These are phyloP conservation scores for Azorinus chamasolen DNA, from an alignment of 2,888 invertebrate species.

Conservation along the genomic window DNA sequence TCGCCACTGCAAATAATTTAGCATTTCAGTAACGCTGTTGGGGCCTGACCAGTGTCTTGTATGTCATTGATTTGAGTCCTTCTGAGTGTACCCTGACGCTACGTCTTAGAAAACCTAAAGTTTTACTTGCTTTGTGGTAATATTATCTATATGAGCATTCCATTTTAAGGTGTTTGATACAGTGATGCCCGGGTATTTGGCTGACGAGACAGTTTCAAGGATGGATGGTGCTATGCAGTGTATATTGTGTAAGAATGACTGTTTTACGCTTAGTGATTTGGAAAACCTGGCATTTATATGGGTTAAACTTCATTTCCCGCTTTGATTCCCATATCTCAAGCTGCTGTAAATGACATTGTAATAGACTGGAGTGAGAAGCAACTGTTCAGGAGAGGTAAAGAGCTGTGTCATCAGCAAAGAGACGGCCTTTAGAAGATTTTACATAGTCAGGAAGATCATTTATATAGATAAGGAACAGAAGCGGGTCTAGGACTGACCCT, in stretches of 20 bases:
- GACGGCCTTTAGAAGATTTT: conserved; percentile 1
- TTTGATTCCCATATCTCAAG: conserved; percentile 25
- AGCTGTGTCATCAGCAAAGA: conserved; percentile 22
- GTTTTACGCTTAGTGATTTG: conserved; percentile 11
- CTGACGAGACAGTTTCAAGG: conserved; percentile 5
- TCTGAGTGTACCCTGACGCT: conserved; percentile 4
- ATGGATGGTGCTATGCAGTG: conserved; percentile 4
- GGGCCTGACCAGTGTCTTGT: no score
- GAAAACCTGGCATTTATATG: conserved; percentile 20
- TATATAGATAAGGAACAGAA: conserved; percentile 23
- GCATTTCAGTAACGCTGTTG: no score
- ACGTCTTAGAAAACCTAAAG: conserved; percentile 2
- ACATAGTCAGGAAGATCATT: conserved; percentile 18
- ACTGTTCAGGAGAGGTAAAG: conserved; percentile 1
- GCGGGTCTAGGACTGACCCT: conserved; percentile 18
- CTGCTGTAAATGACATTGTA: conserved; percentile 18
- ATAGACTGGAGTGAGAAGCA: not conserved
- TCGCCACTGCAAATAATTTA: no score
- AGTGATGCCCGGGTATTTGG: conserved; percentile 29
- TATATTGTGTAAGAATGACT: not conserved
- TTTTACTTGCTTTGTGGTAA: conserved; percentile 16
- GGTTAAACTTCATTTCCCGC: conserved; percentile 34
- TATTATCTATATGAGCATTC: conserved; percentile 21
- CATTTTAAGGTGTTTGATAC: conserved; percentile 22
- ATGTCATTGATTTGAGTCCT: conserved; percentile 6